phyloP scores from a whole-genome alignment of 2,797 vertebrate genomes.

The Trematomus bernacchii region DNA sequence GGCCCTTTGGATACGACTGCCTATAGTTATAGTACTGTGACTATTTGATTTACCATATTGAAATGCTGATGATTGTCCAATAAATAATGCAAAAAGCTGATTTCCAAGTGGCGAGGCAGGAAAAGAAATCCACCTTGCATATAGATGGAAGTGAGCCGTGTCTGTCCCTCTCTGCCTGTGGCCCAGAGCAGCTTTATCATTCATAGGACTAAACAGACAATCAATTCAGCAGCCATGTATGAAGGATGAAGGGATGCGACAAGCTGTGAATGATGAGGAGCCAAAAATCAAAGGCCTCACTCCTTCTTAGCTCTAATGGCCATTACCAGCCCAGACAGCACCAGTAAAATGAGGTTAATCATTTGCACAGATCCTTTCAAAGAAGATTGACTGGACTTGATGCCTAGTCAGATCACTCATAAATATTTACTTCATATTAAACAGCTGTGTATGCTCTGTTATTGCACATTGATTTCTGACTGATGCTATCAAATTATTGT shows the following conservation, averaged over 20 bases:
- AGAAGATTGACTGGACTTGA: conserved; percentile 98
- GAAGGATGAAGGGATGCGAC: conserved; percentile 95
- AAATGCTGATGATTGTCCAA: conserved; percentile 78
- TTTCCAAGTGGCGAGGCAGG: conserved; percentile 66
- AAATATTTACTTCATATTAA: conserved; percentile 99
- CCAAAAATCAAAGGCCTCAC: conserved; percentile 93
- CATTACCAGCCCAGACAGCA: conserved; percentile 95
- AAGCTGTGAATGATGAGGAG: conserved; percentile 97
- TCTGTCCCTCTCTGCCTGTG: conserved; percentile 84
- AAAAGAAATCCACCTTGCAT: conserved; percentile 75
- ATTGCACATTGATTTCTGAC: conserved; percentile 94
- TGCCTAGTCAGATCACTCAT: conserved; percentile 97
- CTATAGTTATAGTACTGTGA: conserved; percentile 74
- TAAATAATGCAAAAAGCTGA: conserved; percentile 82
- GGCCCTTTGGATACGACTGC: conserved; percentile 68
- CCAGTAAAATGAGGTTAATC: conserved; percentile 98
- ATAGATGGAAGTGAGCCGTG: conserved; percentile 74
- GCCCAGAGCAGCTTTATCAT: conserved; percentile 92
- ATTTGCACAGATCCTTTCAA: conserved; percentile 96
- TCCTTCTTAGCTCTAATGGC: conserved; percentile 93
- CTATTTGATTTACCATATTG: conserved; percentile 77
- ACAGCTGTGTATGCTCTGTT: conserved; percentile 92
- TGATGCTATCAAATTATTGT: conserved; percentile 84
- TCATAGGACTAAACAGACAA: conserved; percentile 98
- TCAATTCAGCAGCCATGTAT: conserved; percentile 97